These are phyloP conservation scores for Lucifuga dentata DNA, from an alignment of 2,113 vertebrate genomes.

Conservation along the genomic window DNA sequence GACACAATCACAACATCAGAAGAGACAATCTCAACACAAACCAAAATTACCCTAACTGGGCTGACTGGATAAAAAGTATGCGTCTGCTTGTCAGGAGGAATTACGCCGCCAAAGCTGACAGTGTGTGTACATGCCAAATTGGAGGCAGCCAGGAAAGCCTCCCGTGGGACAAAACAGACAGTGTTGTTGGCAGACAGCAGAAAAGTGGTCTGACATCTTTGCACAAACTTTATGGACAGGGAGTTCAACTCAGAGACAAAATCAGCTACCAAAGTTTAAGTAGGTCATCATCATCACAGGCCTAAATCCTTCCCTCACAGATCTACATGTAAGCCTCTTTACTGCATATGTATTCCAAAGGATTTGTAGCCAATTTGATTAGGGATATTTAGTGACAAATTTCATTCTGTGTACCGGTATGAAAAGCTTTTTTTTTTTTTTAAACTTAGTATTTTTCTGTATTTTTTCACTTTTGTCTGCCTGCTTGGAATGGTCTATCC, in stretches of 20 bases:
- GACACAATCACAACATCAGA: slow-evolving; percentile 55
- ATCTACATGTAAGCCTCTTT: background rate
- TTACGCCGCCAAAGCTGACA: slow-evolving; percentile 56
- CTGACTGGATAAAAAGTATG: slow-evolving; percentile 42
- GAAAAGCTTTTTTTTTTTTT: background rate
- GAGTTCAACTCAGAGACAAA: slow-evolving; percentile 24
- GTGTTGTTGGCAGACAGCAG: slow-evolving; percentile 41
- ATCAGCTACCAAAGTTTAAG: slow-evolving; percentile 18
- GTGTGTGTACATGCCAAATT: slow-evolving; percentile 53
- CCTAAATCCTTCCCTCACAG: background rate
- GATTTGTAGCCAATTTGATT: background rate
- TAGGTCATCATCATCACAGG: background rate
- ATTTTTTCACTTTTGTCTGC: too few relatives aligned
- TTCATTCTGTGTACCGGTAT: background rate
- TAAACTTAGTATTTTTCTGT: background rate
- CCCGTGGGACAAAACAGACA: slow-evolving; percentile 44
- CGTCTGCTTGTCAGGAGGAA: slow-evolving; percentile 58
- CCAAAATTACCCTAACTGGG: slow-evolving; percentile 42
- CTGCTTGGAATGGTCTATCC: too few relatives aligned
- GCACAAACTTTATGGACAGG: slow-evolving; percentile 32
- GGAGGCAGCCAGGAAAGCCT: slow-evolving; percentile 46
- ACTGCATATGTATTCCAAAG: background rate
- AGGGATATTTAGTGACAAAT: background rate
- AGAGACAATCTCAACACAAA: slow-evolving; percentile 47
- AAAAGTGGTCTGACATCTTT: slow-evolving; percentile 33